Base-by-base conservation (phyloP, 2,888 invertebrate genomes). In the Andrena marginata region DNA sequence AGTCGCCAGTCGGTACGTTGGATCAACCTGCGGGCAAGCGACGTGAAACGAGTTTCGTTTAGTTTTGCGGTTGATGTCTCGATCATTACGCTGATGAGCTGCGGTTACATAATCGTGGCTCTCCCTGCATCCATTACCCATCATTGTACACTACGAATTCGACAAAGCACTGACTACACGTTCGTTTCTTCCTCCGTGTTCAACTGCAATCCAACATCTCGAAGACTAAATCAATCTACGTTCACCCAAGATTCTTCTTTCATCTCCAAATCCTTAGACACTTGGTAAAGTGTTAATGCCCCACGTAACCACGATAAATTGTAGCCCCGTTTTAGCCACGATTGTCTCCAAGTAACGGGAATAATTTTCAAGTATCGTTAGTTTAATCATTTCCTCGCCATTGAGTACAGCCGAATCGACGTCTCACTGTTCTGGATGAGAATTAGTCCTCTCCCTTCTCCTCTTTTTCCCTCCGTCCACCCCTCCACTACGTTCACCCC, bases 41-140 rank as follows among this genome's bases (percentile, higher is more conserved):
- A 56, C 23, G 23, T 63, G 79, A 82, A 82, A 80, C 80, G 77
- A 83, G 78, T 78, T 82, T 80, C 82, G 78, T 82, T 85, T 78
- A 63, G 75, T 76, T 56, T 51, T 83, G 80, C 74, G 80, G 85
- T 83, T 64, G 68, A 31, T 26, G 60, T 54, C 20, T 42, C 54
- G 68, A 62, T 70, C 75, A 89, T 89, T 89, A 89, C 85, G 83
- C 80, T 89, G 89, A 90, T 89, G 89, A 89, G 89, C 86, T 85
- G 88, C 83, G 88, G 89, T 90, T 90, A 79, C 87, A 87, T 90
- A 87, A 90, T 87, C 84, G 64, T 13, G 51, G 31, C 68, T 33
- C 31, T 23, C 62, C 26, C 62, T 77, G 42, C 69, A 69, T 51
- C 23, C 54, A 33, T 62, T 42, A 5, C 13, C 23, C 56, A 56